Conservation (phyloP, 2,113 vertebrate species). For the Piprites chloris region DNA sequence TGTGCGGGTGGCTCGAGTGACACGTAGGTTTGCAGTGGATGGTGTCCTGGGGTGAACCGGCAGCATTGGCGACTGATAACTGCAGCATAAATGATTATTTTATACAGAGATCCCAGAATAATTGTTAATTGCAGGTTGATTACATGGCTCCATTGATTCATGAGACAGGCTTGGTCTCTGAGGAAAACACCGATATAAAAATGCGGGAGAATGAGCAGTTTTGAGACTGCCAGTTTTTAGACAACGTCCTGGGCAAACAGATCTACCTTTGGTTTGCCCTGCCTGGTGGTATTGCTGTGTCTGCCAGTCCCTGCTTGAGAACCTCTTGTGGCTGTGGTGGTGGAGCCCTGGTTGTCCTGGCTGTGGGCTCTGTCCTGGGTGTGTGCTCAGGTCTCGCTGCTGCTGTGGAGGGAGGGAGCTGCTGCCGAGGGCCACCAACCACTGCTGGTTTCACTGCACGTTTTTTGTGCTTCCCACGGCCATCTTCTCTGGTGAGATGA, state of each 20-base stretch:
- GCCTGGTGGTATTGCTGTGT: background rate
- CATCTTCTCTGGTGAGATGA: background rate
- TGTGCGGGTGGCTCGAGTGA: background rate
- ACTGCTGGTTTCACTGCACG: background rate
- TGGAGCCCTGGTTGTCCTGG: rapidly evolving
- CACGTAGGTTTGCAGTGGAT: rapidly evolving
- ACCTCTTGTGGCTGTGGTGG: no score
- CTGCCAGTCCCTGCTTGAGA: background rate
- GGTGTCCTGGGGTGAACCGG: background rate
- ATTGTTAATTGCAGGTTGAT: background rate
- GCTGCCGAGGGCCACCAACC: background rate
- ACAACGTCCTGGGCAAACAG: background rate
- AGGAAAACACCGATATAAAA: background rate
- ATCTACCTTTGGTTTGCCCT: background rate
- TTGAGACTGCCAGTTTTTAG: background rate
- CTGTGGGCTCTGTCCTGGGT: background rate
- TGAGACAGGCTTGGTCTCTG: background rate
- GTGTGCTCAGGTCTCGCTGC: background rate
- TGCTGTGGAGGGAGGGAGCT: rapidly evolving
- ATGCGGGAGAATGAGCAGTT: background rate
- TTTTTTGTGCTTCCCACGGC: background rate
- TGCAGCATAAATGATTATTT: background rate
- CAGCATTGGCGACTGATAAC: rapidly evolving
- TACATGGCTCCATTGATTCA: background rate
- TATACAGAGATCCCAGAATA: background rate